Evolutionary conservation across 2,113 vertebrate species (phyloP).

Genomic region (Neotoma lepida): DNA sequence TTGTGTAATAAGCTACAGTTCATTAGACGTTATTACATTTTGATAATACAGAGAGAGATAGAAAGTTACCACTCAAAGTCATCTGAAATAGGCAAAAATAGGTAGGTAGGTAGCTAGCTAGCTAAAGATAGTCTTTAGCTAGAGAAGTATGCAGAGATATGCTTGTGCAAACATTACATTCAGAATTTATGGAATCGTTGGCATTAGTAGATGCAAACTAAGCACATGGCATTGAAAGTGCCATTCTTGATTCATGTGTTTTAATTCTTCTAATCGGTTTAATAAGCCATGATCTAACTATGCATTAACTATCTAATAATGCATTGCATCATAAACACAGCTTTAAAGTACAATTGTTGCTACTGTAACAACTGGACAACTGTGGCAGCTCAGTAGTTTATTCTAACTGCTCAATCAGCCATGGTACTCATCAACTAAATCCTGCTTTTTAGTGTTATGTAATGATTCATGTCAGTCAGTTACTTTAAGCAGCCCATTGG

Average conservation of each 20-base stretch:
- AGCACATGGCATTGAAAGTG: not conserved
- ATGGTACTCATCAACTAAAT: not conserved
- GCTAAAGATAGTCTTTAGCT: not conserved
- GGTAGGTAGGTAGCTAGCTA: not conserved
- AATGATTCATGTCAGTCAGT: not conserved
- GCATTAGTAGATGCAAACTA: not conserved
- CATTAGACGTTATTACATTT: not conserved
- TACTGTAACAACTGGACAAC: not conserved
- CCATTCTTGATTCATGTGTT: not conserved
- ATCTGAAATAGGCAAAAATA: constrained; percentile 7
- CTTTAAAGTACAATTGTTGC: not conserved
- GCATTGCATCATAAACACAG: not conserved
- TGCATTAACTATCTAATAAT: no score
- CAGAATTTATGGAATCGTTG: not conserved
- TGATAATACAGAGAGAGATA: not conserved
- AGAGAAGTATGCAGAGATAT: not conserved
- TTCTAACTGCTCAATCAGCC: not conserved
- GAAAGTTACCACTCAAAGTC: not conserved
- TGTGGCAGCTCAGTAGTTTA: not conserved
- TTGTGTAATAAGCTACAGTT: not conserved
- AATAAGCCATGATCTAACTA: not conserved
- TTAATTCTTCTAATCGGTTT: constrained; percentile 41
- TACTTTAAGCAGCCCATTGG: not conserved
- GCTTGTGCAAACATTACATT: not conserved
- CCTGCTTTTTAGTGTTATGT: not conserved